Percentiles rank a stretch among this genome's conserved stretches.
Conservation (phyloP, 2,888 invertebrate genomes). For the Augochlorella aurata region DNA sequence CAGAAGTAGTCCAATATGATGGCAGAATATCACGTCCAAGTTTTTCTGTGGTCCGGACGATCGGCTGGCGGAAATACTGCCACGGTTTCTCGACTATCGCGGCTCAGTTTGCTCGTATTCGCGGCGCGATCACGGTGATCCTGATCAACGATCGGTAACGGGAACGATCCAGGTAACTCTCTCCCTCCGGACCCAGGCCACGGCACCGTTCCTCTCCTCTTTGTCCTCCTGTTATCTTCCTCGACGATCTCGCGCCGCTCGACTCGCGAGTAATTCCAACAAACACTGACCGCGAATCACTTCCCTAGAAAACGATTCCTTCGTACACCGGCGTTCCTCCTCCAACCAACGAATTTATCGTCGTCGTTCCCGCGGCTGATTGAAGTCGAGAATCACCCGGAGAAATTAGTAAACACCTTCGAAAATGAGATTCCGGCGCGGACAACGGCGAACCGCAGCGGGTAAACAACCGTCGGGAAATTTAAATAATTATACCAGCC, state of each 20-base stretch:
- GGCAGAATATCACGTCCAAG: constrained; percentile 15
- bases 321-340: not conserved
- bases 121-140: not conserved
- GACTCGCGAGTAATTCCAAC: constrained; percentile 20
- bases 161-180: constrained; percentile 23
- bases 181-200: not conserved
- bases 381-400: not conserved
- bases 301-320: constrained; percentile 28
- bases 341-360: not conserved
- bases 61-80: constrained; percentile 31
- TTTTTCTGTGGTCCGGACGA: constrained; percentile 20
- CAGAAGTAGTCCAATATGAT: constrained; percentile 17
- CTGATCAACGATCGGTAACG: constrained; percentile 57
- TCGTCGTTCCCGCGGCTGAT: not conserved
- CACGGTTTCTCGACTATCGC: not conserved
- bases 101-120: constrained; percentile 5
- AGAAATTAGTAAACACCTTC: not conserved
- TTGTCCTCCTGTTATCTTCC: constrained; percentile 1
- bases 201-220: not conserved
- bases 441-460: not conserved
- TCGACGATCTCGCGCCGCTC: constrained; percentile 10
- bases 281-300: constrained; percentile 26
- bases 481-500: constrained; percentile 17
- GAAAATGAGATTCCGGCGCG: not conserved
- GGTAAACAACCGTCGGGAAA: not conserved